phyloP scores from a whole-genome alignment of 2,888 invertebrate species.

The Microdon myrmicae region DNA sequence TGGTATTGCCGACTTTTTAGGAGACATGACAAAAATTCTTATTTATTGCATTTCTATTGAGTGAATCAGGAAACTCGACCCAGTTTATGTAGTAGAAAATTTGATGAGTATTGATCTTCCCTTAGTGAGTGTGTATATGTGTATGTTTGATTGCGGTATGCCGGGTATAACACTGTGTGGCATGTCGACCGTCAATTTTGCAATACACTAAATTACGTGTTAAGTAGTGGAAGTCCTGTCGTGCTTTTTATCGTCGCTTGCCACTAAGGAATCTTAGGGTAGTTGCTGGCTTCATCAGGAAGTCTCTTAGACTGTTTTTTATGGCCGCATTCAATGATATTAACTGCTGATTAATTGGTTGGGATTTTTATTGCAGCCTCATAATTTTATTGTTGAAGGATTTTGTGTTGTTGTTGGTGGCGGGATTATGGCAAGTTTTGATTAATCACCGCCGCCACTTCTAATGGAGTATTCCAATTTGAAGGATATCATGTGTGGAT shows the following conservation, averaged over 20 bases:
- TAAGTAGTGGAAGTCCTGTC: conserved; percentile 30
- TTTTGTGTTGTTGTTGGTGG: conserved; percentile 5
- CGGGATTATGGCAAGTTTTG: conserved; percentile 19
- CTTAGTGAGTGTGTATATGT: background rate
- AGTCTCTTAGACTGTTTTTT: conserved; percentile 37
- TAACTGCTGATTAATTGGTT: conserved; percentile 48
- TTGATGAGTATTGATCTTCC: conserved; percentile 27
- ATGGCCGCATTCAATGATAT: conserved; percentile 20
- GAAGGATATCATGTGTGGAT: conserved; percentile 34
- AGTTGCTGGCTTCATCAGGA: conserved; percentile 2
- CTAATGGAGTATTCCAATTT: conserved; percentile 48
- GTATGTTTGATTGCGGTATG: conserved; percentile 8
- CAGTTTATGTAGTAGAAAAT: conserved; percentile 49
- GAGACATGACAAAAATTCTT: conserved; percentile 44
- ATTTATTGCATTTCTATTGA: conserved; percentile 45
- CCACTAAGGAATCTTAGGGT: conserved; percentile 13
- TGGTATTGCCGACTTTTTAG: too few species aligned
- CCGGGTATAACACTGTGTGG: background rate
- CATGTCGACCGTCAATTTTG: conserved; percentile 9
- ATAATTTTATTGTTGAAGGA: conserved; percentile 46
- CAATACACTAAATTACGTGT: conserved; percentile 30
- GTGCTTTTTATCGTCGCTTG: conserved; percentile 22
- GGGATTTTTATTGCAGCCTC: conserved; percentile 47
- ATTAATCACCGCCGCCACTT: conserved; percentile 46
- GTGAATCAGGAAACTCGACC: conserved; percentile 11